These are phyloP conservation scores for Cyrtonyx montezumae DNA, from an alignment of 2,113 vertebrate genomes.

Conservation along the genomic window DNA sequence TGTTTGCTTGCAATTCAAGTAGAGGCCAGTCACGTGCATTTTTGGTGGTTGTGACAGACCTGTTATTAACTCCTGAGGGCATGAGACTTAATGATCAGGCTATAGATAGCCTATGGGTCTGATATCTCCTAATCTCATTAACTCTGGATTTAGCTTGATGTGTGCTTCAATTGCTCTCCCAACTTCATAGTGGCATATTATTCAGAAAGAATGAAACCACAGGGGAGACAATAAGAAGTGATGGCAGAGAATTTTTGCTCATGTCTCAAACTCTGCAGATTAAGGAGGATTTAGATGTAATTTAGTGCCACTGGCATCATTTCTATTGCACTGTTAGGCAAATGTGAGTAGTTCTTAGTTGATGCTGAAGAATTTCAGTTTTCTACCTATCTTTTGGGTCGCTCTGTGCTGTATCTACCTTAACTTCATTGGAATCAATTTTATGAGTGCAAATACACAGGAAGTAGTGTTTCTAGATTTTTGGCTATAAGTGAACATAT, in stretches of 20 bases:
- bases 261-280: neutral
- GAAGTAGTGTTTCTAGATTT: neutral
- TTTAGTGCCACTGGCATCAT: neutral
- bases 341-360: neutral
- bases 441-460: neutral
- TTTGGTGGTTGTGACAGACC: neutral
- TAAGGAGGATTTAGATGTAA: neutral
- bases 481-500: neutral
- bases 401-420: neutral
- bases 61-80: slow-evolving; percentile 4
- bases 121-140: slow-evolving; percentile 24
- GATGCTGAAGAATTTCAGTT: neutral
- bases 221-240: neutral
- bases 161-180: neutral
- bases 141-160: neutral
- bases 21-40: neutral
- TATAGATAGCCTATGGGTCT: slow-evolving; percentile 11
- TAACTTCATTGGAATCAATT: neutral
- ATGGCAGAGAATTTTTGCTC: neutral
- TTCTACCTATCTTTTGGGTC: neutral
- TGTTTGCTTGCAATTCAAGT: neutral
- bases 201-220: neutral
- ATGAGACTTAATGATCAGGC: neutral
- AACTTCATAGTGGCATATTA: neutral
- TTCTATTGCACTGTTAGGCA: neutral